Conservation (phyloP, 2,797 vertebrate genomes). For the Emys orbicularis region DNA sequence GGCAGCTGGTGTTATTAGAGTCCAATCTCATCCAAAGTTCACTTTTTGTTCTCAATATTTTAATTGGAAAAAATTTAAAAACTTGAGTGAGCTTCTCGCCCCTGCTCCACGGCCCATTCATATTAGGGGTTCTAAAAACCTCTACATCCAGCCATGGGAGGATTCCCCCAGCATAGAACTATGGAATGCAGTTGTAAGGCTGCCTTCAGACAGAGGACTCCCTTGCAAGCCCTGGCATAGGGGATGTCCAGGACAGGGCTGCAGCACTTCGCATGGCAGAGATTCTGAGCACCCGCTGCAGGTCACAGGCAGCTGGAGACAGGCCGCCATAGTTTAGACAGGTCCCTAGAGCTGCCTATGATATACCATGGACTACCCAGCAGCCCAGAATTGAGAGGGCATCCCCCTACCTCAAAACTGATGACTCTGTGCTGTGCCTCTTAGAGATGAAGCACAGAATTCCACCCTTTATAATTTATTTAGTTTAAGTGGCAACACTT, state of each 20-base stretch:
- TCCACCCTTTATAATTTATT: constrained; percentile 65
- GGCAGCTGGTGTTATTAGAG: not conserved
- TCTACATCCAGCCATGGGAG: not conserved
- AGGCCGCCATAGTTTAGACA: not conserved
- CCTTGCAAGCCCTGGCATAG: not conserved
- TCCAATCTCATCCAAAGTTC: not conserved
- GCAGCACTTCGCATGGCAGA: not conserved
- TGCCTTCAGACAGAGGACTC: not conserved
- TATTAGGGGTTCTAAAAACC: not conserved
- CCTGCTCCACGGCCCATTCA: not conserved
- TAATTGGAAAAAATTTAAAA: not conserved
- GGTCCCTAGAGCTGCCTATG: not conserved
- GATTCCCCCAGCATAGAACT: not conserved
- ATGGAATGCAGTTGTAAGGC: not conserved
- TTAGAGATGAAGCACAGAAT: not conserved
- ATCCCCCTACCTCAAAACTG: not conserved
- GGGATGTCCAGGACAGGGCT: not conserved
- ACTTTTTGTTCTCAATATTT: not conserved
- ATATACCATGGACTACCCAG: not conserved
- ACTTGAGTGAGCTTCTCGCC: not conserved
- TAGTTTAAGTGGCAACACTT: constrained; percentile 49
- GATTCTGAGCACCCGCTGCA: constrained; percentile 17
- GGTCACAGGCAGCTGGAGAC: not conserved
- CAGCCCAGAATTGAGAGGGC: not conserved
- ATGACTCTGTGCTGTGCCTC: not conserved